Evolutionary conservation across 2,888 invertebrate genomes (phyloP).

Genomic region (Drosophila antonietae): DNA sequence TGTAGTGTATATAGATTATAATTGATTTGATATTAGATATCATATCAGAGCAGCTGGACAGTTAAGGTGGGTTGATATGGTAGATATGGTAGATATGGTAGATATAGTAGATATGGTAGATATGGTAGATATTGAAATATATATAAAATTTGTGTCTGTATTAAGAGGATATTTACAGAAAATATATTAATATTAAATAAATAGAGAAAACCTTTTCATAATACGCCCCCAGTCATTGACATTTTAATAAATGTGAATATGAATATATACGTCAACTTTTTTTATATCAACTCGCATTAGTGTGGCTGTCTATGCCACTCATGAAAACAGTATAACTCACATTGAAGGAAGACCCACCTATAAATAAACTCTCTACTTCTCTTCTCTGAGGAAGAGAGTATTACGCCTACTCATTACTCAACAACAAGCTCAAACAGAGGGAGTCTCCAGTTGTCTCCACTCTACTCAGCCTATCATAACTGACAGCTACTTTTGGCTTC

Average conservation of each 20-base stretch:
- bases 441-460: not conserved
- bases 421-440: not conserved
- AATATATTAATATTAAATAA: not conserved
- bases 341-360: not conserved
- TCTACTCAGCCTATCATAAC: not conserved
- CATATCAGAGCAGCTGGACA: too few species aligned
- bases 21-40: not conserved
- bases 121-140: too few species aligned
- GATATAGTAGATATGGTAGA: too few species aligned
- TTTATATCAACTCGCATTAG: not conserved
- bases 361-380: not conserved
- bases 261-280: not conserved
- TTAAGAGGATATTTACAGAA: too few species aligned
- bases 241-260: not conserved
- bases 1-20: not conserved
- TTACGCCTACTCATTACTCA: constrained; percentile 16
- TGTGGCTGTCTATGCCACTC: not conserved
- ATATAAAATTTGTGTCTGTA: too few species aligned
- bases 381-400: not conserved
- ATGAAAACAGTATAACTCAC: not conserved
- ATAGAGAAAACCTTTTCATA: not conserved
- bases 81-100: too few species aligned
- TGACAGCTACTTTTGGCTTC: constrained; percentile 41
- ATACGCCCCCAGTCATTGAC: not conserved
- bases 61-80: not conserved